Percentiles rank a stretch among this genome's conserved stretches.
These are phyloP conservation scores for Caenorhabditis sp. DNA, from an alignment of 2,888 invertebrate species.

Conservation along the genomic window DNA sequence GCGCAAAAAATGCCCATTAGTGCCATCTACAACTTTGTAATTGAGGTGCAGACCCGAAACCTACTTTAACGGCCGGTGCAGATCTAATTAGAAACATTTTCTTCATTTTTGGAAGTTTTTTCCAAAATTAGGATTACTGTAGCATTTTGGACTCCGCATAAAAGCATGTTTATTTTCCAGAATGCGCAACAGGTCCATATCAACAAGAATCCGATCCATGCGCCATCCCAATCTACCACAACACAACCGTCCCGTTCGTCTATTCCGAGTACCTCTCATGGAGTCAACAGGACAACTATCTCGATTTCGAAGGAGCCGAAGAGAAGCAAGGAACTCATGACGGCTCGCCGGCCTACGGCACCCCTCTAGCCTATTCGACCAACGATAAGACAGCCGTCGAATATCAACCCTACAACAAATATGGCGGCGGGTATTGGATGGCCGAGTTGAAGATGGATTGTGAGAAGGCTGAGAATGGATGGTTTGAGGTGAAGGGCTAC, in stretches of 20 bases:
- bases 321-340: conserved; percentile 63
- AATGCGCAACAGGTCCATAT: conserved; percentile 70
- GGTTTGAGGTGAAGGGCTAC: conserved; percentile 73
- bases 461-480: conserved; percentile 71
- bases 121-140: no score
- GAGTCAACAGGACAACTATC: conserved; percentile 61
- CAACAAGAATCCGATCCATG: conserved; percentile 62
- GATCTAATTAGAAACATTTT: no score
- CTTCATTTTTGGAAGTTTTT: no score
- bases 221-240: conserved; percentile 62
- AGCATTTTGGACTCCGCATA: no score
- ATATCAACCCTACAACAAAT: conserved; percentile 70
- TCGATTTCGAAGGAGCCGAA: conserved; percentile 67
- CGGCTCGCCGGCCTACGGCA: conserved; percentile 57
- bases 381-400: conserved; percentile 64
- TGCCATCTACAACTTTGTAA: no score
- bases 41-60: no score
- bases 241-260: conserved; percentile 53
- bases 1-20: no score
- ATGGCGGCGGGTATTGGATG: conserved; percentile 73
- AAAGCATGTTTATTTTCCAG: conserved; percentile 50
- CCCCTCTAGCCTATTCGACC: conserved; percentile 65
- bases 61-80: no score
- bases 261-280: conserved; percentile 60
- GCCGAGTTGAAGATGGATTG: conserved; percentile 73